A percentile compares a stretch with the other conserved stretches of the same genome.
Conservation (phyloP, 1,140 invertebrate species). For the Orussus abietinus region DNA sequence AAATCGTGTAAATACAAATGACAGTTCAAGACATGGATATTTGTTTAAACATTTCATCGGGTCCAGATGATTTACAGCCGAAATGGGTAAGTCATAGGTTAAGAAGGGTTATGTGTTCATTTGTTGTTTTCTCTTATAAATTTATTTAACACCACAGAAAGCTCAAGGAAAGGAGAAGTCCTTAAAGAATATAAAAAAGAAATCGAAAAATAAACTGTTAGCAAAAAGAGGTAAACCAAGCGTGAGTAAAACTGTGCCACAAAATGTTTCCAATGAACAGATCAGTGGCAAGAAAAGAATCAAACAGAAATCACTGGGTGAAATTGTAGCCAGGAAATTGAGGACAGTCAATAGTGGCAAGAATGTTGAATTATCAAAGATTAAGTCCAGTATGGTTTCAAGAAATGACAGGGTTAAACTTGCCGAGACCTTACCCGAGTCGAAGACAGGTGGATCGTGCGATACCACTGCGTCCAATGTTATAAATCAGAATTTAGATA, state of each 20-base stretch:
- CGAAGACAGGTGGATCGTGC: slow-evolving; percentile 8
- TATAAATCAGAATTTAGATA: slow-evolving; percentile 1
- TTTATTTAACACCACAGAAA: slow-evolving; percentile 14
- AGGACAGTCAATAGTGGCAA: not conserved
- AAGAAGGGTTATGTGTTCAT: not conserved
- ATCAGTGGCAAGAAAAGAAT: slow-evolving; percentile 28
- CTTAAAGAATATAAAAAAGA: slow-evolving; percentile 6
- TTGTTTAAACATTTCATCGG: slow-evolving; percentile 32
- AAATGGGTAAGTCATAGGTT: slow-evolving; percentile 32
- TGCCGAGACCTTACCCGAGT: slow-evolving; percentile 8
- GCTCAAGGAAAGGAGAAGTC: not conserved
- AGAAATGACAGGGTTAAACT: not conserved
- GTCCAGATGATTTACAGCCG: not conserved
- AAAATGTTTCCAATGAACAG: slow-evolving; percentile 2
- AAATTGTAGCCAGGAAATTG: slow-evolving; percentile 39
- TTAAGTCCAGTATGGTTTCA: not conserved
- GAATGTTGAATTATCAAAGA: slow-evolving; percentile 6
- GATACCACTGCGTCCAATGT: not conserved
- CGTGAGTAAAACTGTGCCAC: not conserved
- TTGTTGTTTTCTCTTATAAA: not conserved
- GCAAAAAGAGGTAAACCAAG: not conserved
- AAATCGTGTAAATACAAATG: slow-evolving; percentile 19
- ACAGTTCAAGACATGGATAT: slow-evolving; percentile 36
- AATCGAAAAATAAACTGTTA: slow-evolving; percentile 7
- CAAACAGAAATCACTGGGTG: slow-evolving; percentile 41